These are phyloP conservation scores for Tiaroga cobitis DNA, from an alignment of 2,797 vertebrate species.

Conservation along the genomic window DNA sequence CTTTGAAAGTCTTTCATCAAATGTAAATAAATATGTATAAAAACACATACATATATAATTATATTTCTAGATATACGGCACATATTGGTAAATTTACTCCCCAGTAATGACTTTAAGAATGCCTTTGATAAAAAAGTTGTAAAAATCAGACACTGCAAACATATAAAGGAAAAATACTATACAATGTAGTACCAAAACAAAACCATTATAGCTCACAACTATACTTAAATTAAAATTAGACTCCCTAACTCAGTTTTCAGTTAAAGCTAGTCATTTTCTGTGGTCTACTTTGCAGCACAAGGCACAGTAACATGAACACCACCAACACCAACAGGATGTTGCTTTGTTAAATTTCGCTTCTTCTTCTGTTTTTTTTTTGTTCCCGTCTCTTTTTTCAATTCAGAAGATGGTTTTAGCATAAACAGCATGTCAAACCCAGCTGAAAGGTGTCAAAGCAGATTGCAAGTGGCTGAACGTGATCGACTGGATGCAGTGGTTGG, in stretches of 20 bases:
- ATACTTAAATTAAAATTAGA: neutral
- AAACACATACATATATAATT: neutral
- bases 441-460: slow-evolving; percentile 78
- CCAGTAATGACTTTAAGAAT: neutral
- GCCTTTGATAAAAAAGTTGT: neutral
- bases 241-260: neutral
- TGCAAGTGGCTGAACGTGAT: slow-evolving; percentile 81
- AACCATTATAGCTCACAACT: neutral
- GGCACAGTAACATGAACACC: slow-evolving; percentile 3
- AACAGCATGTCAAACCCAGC: neutral
- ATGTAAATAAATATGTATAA: slow-evolving; percentile 53
- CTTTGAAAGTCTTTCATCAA: slow-evolving; percentile 53
- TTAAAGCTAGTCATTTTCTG: slow-evolving; percentile 8
- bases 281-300: slow-evolving; percentile 24
- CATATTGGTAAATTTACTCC: slow-evolving; percentile 3
- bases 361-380: slow-evolving; percentile 14
- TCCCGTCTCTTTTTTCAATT: neutral
- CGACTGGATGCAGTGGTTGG: slow-evolving; percentile 62
- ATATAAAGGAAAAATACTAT: neutral
- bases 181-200: neutral
- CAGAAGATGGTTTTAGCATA: neutral
- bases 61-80: slow-evolving; percentile 5
- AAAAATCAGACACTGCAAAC: neutral
- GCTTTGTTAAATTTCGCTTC: neutral
- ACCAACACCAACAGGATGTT: neutral